Percentiles rank a stretch among this genome's conserved stretches.
Evolutionary conservation across 2,797 vertebrate genomes (phyloP).

Genomic region (Balearica regulorum): DNA sequence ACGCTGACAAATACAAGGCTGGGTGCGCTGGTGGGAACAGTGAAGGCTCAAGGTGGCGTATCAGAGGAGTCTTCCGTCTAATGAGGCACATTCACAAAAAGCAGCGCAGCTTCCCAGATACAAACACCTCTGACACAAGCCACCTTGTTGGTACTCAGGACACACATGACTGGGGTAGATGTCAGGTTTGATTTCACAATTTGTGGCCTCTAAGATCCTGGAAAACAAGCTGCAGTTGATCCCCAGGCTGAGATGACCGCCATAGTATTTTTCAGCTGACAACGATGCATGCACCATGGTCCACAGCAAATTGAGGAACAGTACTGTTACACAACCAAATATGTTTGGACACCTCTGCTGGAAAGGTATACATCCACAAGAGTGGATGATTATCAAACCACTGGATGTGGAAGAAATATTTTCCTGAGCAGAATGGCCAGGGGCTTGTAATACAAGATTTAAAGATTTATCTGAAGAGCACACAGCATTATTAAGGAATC

Average conservation of each 20-base stretch:
- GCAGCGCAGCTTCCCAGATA: background rate
- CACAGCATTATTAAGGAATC: background rate
- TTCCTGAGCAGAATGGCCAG: background rate
- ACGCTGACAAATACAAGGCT: background rate
- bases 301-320: background rate
- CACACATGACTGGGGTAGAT: background rate
- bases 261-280: background rate
- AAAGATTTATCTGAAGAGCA: background rate
- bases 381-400: background rate
- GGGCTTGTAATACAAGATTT: background rate
- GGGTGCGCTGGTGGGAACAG: background rate
- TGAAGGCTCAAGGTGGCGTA: background rate
- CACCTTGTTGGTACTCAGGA: background rate
- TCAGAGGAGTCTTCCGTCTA: background rate
- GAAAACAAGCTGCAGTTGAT: too few relatives aligned
- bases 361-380: background rate
- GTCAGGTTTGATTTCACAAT: background rate
- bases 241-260: background rate
- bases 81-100: background rate
- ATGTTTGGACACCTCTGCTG: background rate
- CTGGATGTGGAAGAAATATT: background rate
- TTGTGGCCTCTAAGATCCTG: background rate
- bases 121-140: background rate
- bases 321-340: background rate
- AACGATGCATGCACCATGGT: accelerated